These are phyloP conservation scores for Alloscopus bannaensis DNA, from an alignment of 2,888 invertebrate species.

Conservation along the genomic window DNA sequence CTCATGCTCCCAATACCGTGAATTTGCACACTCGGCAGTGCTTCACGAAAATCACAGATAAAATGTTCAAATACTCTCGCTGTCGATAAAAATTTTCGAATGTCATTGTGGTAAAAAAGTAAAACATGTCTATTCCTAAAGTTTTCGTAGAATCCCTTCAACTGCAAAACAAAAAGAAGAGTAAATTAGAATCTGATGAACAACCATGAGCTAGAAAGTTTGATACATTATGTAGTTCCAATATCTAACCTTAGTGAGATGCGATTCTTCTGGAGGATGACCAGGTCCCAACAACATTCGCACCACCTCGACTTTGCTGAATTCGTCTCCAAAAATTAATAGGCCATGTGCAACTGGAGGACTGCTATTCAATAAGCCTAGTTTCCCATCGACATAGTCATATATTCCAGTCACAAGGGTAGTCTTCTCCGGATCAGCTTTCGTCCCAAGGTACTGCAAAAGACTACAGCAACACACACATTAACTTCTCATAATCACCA, in stretches of 20 bases:
- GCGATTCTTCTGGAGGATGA: background rate
- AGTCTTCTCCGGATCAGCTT: background rate
- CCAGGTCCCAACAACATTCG: background rate
- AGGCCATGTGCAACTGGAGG: conserved; percentile 24
- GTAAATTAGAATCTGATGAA: no score
- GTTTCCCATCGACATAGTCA: conserved; percentile 10
- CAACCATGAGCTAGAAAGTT: background rate
- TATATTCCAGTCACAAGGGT: conserved; percentile 40
- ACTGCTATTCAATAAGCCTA: background rate
- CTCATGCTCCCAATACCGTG: conserved; percentile 30
- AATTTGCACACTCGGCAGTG: conserved; percentile 12
- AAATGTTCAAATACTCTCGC: conserved; percentile 21
- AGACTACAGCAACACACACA: no score
- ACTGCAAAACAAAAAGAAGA: conserved; percentile 5
- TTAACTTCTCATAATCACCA: background rate
- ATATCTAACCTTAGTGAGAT: background rate
- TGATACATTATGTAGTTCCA: no score
- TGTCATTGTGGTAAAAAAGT: conserved; percentile 25
- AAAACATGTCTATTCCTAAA: conserved; percentile 11
- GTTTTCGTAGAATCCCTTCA: background rate
- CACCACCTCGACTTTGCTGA: background rate
- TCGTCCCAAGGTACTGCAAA: background rate
- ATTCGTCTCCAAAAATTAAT: conserved; percentile 27
- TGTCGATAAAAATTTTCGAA: no score
- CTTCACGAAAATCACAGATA: background rate